Evolutionary conservation across 2,888 invertebrate genomes (phyloP).

Genomic region (Pteria penguin): DNA sequence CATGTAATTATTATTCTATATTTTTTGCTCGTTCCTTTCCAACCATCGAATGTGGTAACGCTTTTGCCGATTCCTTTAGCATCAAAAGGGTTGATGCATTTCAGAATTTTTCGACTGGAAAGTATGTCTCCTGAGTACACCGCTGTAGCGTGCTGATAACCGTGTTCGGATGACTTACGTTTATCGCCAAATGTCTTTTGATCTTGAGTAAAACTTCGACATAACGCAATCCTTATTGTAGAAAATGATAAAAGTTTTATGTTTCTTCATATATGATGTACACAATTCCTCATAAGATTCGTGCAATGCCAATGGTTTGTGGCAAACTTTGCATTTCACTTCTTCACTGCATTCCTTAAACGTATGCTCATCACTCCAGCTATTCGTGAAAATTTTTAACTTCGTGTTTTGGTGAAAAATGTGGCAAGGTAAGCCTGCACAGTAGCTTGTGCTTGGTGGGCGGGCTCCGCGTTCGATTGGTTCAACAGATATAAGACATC

Average conservation of each 20-base stretch:
- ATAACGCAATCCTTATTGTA: background rate
- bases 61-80: background rate
- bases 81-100: background rate
- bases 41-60: background rate
- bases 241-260: background rate
- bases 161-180: background rate
- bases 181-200: background rate
- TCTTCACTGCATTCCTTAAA: background rate
- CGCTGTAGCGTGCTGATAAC: background rate
- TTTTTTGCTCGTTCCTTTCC: background rate
- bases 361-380: background rate
- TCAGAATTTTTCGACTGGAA: background rate
- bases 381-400: background rate
- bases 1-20: background rate
- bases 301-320: background rate
- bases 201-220: background rate
- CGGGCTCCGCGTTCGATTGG: too few relatives aligned
- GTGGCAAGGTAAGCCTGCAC: too few relatives aligned
- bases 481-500: too few relatives aligned
- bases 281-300: background rate
- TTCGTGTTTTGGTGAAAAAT: too few relatives aligned
- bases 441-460: too few relatives aligned
- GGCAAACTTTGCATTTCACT: background rate
- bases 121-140: background rate
- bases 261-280: background rate